Conservation (phyloP, 1,140 invertebrate species). For the Tribolium castaneum region DNA sequence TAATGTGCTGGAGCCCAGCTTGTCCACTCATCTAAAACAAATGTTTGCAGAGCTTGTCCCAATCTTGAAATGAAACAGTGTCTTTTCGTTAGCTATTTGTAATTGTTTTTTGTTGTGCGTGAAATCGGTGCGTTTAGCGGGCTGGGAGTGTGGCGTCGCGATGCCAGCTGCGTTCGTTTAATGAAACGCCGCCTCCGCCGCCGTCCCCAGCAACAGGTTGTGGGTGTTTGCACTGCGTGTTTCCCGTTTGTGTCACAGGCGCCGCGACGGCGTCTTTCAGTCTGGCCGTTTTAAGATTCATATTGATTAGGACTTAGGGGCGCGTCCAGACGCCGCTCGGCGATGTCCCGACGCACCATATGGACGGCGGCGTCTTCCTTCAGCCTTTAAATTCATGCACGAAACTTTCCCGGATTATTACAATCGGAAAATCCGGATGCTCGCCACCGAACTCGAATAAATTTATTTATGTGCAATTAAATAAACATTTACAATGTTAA, state of each 20-base stretch:
- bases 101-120: background rate
- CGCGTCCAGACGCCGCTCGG: constrained; percentile 30
- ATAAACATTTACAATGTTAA: constrained; percentile 7
- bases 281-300: constrained; percentile 39
- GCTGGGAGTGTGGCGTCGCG: constrained; percentile 1
- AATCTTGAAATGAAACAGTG: too few relatives aligned
- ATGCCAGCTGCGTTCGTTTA: constrained; percentile 14
- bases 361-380: background rate
- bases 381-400: constrained; percentile 4
- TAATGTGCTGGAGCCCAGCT: too few relatives aligned
- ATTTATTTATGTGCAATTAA: constrained; percentile 33
- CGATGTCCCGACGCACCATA: constrained; percentile 36
- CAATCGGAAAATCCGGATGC: background rate
- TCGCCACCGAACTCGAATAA: background rate
- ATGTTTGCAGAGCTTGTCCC: too few relatives aligned
- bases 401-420: background rate
- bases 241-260: constrained; percentile 43
- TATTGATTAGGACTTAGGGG: constrained; percentile 31
- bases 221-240: constrained; percentile 40
- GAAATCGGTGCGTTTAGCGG: background rate
- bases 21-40: too few relatives aligned
- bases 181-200: constrained; percentile 21
- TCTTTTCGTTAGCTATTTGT: background rate
- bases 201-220: constrained; percentile 42
- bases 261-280: constrained; percentile 51